These are phyloP conservation scores for Tetramorium alpestre DNA, from an alignment of 1,140 invertebrate species.

Conservation along the genomic window DNA sequence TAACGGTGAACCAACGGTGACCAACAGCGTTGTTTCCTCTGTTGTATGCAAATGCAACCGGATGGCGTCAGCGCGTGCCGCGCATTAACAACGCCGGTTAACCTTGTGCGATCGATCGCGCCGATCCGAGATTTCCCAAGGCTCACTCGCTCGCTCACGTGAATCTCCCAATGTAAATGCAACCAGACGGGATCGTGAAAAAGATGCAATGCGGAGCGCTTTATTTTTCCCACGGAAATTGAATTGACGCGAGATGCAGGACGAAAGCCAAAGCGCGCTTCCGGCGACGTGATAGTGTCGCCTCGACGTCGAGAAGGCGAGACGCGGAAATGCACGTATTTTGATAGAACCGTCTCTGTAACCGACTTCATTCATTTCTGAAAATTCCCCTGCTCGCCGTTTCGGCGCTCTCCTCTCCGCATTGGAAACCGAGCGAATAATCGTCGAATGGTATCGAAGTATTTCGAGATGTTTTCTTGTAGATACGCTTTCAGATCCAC, in stretches of 20 bases:
- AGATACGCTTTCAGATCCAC: constrained; percentile 30
- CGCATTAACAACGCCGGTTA: constrained; percentile 63
- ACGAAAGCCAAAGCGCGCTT: background rate
- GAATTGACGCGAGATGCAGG: constrained; percentile 25
- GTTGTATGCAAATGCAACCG: constrained; percentile 70
- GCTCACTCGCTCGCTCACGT: constrained; percentile 61
- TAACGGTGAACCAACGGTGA: constrained; percentile 56
- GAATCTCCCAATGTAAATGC: constrained; percentile 29
- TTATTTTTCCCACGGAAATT: constrained; percentile 52
- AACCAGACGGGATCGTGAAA: background rate
- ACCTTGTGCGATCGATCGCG: constrained; percentile 54
- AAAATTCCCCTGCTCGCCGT: background rate
- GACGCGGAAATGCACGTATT: constrained; percentile 44
- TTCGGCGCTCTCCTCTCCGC: constrained; percentile 20
- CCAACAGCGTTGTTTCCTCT: constrained; percentile 54
- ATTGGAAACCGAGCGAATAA: constrained; percentile 49
- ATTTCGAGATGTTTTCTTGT: constrained; percentile 50
- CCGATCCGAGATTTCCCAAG: constrained; percentile 29
- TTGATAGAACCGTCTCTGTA: constrained; percentile 21
- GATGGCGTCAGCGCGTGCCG: constrained; percentile 57
- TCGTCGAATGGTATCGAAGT: constrained; percentile 45
- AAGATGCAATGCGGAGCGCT: background rate
- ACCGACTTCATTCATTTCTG: constrained; percentile 47
- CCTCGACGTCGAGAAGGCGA: background rate
- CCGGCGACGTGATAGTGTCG: background rate